A percentile compares a stretch with the other conserved stretches of the same genome.
Evolutionary conservation across 2,888 invertebrate species (phyloP).

Genomic region (Sturmia bella): DNA sequence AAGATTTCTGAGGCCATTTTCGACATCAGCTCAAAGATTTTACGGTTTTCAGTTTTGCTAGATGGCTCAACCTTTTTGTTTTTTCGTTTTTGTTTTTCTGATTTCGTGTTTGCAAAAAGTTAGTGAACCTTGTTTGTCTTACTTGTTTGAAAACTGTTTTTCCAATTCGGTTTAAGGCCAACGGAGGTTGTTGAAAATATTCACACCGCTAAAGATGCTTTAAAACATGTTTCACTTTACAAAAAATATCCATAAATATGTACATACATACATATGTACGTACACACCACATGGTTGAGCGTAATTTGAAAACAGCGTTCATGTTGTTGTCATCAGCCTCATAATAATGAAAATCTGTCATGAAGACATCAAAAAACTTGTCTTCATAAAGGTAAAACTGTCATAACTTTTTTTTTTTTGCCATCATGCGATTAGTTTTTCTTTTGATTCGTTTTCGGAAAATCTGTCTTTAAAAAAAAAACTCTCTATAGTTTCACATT

Average conservation of each 20-base stretch:
- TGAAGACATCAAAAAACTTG: constrained; percentile 24
- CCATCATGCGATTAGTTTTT: constrained; percentile 32
- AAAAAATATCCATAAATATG: background rate
- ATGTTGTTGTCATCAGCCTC: constrained; percentile 34
- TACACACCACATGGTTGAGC: background rate
- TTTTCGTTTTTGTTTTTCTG: background rate
- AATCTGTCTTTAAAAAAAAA: constrained; percentile 33
- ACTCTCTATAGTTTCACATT: constrained; percentile 41
- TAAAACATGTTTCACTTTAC: background rate
- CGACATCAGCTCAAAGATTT: too few relatives aligned
- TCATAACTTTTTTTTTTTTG: constrained; percentile 21
- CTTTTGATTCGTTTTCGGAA: constrained; percentile 26
- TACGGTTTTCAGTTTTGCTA: too few relatives aligned
- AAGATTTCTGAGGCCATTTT: too few relatives aligned
- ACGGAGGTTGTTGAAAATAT: background rate
- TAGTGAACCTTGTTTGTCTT: background rate
- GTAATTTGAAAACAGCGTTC: constrained; percentile 4
- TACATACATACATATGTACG: background rate
- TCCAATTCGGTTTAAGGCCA: background rate
- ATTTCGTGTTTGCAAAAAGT: background rate
- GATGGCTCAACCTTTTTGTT: too few relatives aligned
- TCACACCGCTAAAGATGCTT: constrained; percentile 2
- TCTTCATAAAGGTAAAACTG: constrained; percentile 25
- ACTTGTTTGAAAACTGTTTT: background rate
- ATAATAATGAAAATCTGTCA: constrained; percentile 8